Percentiles rank a stretch among this genome's conserved stretches.
Conservation (phyloP, 1,140 invertebrate species). For the Zaprionus lachaisei region DNA sequence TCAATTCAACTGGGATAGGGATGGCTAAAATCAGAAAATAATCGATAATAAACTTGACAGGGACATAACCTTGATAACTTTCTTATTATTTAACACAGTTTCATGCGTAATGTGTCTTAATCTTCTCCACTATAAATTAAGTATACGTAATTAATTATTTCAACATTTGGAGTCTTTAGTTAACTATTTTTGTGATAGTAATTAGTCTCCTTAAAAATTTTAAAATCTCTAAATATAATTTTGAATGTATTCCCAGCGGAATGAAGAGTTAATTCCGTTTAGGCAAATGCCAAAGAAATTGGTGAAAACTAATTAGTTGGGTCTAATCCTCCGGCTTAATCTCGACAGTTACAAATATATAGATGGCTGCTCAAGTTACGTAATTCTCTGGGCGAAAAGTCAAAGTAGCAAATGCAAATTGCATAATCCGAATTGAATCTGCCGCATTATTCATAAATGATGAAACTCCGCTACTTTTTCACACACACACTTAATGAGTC, state of each 20-base stretch:
- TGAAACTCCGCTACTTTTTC: constrained; percentile 22
- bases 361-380: background rate
- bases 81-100: background rate
- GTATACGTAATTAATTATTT: too few relatives aligned
- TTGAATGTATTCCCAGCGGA: background rate
- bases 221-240: background rate
- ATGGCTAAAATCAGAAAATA: background rate
- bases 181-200: too few relatives aligned
- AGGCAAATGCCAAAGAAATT: background rate
- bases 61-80: background rate
- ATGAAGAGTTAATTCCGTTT: background rate
- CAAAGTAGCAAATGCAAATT: constrained; percentile 47
- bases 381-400: constrained; percentile 16
- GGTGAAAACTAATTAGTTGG: background rate
- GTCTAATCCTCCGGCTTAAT: background rate
- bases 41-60: background rate
- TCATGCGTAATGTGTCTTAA: too few relatives aligned
- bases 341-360: background rate
- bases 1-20: background rate
- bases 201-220: too few relatives aligned
- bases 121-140: too few relatives aligned
- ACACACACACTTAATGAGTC: constrained; percentile 65
- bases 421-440: constrained; percentile 53
- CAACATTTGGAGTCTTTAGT: too few relatives aligned
- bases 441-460: constrained; percentile 62